phyloP scores from a whole-genome alignment of 2,113 vertebrate genomes.

The Rhodinocichla rosea region DNA sequence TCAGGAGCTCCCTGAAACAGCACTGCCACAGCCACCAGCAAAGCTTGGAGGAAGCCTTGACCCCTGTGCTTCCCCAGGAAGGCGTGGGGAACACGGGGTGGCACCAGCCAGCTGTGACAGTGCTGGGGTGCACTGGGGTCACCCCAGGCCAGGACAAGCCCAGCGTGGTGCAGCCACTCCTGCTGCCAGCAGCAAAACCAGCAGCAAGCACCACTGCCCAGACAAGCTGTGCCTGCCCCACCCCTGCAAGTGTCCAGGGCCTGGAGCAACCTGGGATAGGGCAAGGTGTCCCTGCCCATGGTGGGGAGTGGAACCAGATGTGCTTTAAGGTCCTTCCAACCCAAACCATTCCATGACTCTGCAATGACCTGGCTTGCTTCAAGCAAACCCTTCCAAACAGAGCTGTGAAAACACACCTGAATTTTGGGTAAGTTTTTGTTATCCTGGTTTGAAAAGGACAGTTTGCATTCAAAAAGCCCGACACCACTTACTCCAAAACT shows the following conservation, averaged over 20 bases:
- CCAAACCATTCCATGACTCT: not conserved
- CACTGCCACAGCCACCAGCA: not conserved
- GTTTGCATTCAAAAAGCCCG: not conserved
- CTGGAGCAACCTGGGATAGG: rapidly evolving
- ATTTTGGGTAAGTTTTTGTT: rapidly evolving
- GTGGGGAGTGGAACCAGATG: rapidly evolving
- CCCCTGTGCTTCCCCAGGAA: not conserved
- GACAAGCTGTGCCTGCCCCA: not conserved
- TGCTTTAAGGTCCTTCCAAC: not conserved
- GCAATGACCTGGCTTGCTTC: rapidly evolving
- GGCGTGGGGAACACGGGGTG: not conserved
- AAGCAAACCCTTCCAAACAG: not conserved
- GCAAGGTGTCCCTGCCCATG: not conserved
- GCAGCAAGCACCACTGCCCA: not conserved
- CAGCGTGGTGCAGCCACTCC: rapidly evolving
- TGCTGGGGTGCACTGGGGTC: not conserved
- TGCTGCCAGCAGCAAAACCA: not conserved
- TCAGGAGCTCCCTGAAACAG: not conserved
- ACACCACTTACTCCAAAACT: not conserved
- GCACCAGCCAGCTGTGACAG: not conserved
- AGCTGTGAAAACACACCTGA: not conserved
- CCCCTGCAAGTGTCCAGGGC: not conserved
- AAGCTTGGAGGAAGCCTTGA: not conserved
- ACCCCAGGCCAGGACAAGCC: not conserved
- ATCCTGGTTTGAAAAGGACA: rapidly evolving